Conservation (phyloP, 2,113 vertebrate species). For the Sinocyclocheilus rhinocerous region DNA sequence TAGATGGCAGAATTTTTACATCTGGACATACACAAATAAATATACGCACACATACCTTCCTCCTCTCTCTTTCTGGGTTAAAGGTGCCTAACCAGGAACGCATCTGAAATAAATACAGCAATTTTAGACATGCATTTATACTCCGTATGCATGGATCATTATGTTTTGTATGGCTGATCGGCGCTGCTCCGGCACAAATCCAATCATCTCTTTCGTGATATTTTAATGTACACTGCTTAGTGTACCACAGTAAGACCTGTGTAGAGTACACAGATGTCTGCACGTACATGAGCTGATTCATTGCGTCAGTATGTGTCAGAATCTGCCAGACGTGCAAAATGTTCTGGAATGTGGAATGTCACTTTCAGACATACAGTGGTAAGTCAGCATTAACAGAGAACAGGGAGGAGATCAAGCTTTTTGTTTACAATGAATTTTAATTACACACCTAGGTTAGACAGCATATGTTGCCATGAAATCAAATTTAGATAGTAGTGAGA, state of each 20-base stretch:
- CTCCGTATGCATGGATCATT: not conserved
- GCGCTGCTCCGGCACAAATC: not conserved
- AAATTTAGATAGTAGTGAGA: not conserved
- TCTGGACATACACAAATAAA: not conserved
- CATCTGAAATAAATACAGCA: constrained; percentile 45
- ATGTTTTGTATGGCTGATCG: not conserved
- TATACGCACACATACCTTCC: constrained; percentile 50
- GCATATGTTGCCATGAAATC: not conserved
- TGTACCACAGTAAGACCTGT: not conserved
- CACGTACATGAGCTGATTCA: not conserved
- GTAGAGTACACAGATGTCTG: not conserved
- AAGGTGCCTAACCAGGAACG: constrained; percentile 60
- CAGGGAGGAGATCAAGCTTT: not conserved
- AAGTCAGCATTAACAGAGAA: not conserved
- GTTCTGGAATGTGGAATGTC: constrained; percentile 30
- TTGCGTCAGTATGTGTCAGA: not conserved
- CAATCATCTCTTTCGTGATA: not conserved
- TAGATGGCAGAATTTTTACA: not conserved
- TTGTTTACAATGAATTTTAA: not conserved
- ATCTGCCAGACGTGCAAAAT: constrained; percentile 14
- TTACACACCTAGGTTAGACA: not conserved
- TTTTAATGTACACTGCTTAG: not conserved
- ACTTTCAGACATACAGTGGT: not conserved
- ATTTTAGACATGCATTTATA: constrained; percentile 43
- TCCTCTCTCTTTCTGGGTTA: constrained; percentile 51